Evolutionary conservation across 2,888 invertebrate species (phyloP).

Genomic region (Octonoba sinensis): DNA sequence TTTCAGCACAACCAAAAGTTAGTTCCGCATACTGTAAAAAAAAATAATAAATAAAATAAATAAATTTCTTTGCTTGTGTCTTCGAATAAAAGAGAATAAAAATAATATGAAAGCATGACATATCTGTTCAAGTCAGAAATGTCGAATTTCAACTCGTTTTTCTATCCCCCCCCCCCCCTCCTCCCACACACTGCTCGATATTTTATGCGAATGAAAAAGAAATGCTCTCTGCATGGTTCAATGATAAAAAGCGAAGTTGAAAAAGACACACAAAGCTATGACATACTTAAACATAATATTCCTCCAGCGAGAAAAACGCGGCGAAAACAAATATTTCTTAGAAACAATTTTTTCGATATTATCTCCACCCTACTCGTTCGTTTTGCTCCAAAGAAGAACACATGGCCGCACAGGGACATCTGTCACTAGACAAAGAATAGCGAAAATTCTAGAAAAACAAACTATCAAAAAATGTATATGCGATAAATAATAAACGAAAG

Average conservation of each 20-base stretch:
- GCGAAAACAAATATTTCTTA: conserved; percentile 41
- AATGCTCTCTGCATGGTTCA: conserved; percentile 31
- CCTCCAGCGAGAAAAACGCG: conserved; percentile 1
- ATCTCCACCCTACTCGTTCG: conserved; percentile 12
- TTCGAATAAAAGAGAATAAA: too few relatives aligned
- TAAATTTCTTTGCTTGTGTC: too few relatives aligned
- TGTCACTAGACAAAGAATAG: conserved; percentile 33
- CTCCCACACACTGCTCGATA: too few relatives aligned
- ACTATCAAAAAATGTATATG: conserved; percentile 13
- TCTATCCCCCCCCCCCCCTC: background rate
- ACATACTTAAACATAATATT: conserved; percentile 43
- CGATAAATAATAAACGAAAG: conserved; percentile 43
- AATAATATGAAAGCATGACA: too few relatives aligned
- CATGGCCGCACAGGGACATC: conserved; percentile 50
- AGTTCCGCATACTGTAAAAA: too few relatives aligned
- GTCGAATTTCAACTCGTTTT: too few relatives aligned
- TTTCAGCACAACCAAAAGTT: too few relatives aligned
- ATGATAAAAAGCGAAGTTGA: conserved; percentile 21
- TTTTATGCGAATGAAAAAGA: conserved; percentile 8
- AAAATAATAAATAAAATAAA: too few relatives aligned
- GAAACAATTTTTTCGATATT: conserved; percentile 5
- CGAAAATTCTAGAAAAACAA: conserved; percentile 36
- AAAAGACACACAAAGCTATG: conserved; percentile 30
- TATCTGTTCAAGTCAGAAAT: too few relatives aligned
- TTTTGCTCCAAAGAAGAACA: conserved; percentile 17